Evolutionary conservation across 1,140 invertebrate species (phyloP).

Genomic region (Protaetia brevitarsis): DNA sequence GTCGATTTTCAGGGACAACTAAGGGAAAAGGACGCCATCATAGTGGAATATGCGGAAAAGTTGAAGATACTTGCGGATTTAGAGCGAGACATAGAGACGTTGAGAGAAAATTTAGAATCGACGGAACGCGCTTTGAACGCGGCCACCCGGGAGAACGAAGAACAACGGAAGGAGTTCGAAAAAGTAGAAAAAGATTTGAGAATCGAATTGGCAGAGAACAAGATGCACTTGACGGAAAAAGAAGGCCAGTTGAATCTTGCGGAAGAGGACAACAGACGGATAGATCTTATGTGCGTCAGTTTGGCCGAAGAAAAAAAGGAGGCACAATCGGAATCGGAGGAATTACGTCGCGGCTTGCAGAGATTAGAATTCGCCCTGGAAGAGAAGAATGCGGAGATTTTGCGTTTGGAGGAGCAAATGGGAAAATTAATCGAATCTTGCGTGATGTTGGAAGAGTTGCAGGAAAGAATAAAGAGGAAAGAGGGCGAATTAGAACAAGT

Average conservation of each 20-base stretch:
- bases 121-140: slow-evolving; percentile 54
- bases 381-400: slow-evolving; percentile 50
- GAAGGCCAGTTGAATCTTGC: slow-evolving; percentile 57
- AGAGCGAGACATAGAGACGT: slow-evolving; percentile 54
- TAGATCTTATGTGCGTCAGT: slow-evolving; percentile 60
- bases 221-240: slow-evolving; percentile 54
- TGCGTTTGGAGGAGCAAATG: slow-evolving; percentile 36
- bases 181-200: slow-evolving; percentile 56
- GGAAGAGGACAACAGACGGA: slow-evolving; percentile 56
- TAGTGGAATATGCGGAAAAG: slow-evolving; percentile 31
- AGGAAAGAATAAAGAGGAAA: slow-evolving; percentile 28
- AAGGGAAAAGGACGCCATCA: slow-evolving; percentile 29
- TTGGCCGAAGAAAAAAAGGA: slow-evolving; percentile 57
- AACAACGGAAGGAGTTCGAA: slow-evolving; percentile 56
- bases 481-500: slow-evolving; percentile 36
- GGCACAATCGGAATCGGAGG: slow-evolving; percentile 50
- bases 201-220: slow-evolving; percentile 56
- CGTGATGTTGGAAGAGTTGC: slow-evolving; percentile 31
- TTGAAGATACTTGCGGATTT: slow-evolving; percentile 51
- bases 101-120: slow-evolving; percentile 52
- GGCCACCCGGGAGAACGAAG: slow-evolving; percentile 56
- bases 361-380: slow-evolving; percentile 43
- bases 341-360: slow-evolving; percentile 48
- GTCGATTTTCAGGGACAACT: slow-evolving; percentile 28
- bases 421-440: slow-evolving; percentile 31